Evolutionary conservation across 2,888 invertebrate species (phyloP).

Genomic region (Rhimphoctona megacephalus): DNA sequence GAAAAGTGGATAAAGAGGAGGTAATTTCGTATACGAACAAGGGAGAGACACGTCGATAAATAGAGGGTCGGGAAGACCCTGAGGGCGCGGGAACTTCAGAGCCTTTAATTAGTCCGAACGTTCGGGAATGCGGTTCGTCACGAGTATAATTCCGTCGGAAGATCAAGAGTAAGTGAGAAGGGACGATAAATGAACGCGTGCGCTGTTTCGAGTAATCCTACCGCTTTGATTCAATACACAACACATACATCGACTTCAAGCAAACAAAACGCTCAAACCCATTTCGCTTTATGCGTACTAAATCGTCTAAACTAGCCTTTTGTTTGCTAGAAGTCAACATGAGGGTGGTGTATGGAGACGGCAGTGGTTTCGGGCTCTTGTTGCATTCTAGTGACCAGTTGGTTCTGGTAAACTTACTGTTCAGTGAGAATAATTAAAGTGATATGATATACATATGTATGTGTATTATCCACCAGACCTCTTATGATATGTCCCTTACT

Average conservation of each 20-base stretch:
- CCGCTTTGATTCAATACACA: conserved; percentile 34
- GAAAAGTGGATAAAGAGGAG: conserved; percentile 29
- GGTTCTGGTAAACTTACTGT: not conserved
- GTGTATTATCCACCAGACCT: conserved; percentile 39
- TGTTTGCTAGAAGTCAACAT: conserved; percentile 35
- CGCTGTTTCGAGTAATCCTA: conserved; percentile 17
- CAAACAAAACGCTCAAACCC: conserved; percentile 6
- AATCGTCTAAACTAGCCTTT: conserved; percentile 5
- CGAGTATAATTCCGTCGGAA: conserved; percentile 63
- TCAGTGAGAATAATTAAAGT: not conserved
- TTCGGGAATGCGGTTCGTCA: conserved; percentile 64
- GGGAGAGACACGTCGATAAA: conserved; percentile 39
- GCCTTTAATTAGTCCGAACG: conserved; percentile 69
- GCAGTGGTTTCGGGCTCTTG: conserved; percentile 12
- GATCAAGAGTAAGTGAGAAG: conserved; percentile 44
- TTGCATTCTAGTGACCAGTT: conserved; percentile 1
- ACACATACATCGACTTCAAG: not conserved
- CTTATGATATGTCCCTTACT: not conserved
- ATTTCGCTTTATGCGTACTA: conserved; percentile 18
- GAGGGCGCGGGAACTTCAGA: conserved; percentile 63
- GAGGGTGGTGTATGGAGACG: not conserved
- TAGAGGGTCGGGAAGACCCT: conserved; percentile 23
- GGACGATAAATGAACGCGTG: conserved; percentile 39
- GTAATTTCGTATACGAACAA: conserved; percentile 16
- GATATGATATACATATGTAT: not conserved